A percentile compares a stretch with the other conserved stretches of the same genome.
phyloP scores from a whole-genome alignment of 2,797 vertebrate species.

The Luscinia luscinia region DNA sequence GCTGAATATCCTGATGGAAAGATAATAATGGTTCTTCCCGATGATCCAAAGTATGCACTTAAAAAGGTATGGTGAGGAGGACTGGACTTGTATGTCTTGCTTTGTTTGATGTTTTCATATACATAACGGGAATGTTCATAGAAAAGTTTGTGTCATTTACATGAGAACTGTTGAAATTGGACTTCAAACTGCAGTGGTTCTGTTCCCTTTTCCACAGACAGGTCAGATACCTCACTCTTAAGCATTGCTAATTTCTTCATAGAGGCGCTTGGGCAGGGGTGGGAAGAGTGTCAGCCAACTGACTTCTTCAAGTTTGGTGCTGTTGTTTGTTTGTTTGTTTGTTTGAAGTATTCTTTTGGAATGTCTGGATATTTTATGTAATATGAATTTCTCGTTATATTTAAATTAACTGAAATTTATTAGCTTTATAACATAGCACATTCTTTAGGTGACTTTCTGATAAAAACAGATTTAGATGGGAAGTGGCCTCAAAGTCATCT shows the following conservation, averaged over 20 bases:
- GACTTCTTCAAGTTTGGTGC: not conserved
- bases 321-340: not conserved
- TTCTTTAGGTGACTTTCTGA: not conserved
- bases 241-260: not conserved
- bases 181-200: not conserved
- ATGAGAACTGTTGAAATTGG: not conserved
- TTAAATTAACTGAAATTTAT: not conserved
- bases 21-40: constrained; percentile 97
- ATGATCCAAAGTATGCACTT: constrained; percentile 98
- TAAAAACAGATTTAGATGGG: not conserved
- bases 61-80: constrained; percentile 87
- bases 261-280: not conserved
- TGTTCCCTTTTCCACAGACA: not conserved
- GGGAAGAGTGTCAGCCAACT: not conserved
- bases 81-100: not conserved
- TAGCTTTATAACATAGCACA: not conserved
- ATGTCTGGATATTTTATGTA: not conserved
- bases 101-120: not conserved
- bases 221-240: not conserved
- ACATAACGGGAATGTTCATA: not conserved
- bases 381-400: not conserved
- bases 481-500: not conserved
- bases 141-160: not conserved
- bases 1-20: constrained; percentile 96
- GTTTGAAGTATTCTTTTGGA: not conserved